phyloP scores from a whole-genome alignment of 2,888 invertebrate species.

The Leptopterna dolabrata region DNA sequence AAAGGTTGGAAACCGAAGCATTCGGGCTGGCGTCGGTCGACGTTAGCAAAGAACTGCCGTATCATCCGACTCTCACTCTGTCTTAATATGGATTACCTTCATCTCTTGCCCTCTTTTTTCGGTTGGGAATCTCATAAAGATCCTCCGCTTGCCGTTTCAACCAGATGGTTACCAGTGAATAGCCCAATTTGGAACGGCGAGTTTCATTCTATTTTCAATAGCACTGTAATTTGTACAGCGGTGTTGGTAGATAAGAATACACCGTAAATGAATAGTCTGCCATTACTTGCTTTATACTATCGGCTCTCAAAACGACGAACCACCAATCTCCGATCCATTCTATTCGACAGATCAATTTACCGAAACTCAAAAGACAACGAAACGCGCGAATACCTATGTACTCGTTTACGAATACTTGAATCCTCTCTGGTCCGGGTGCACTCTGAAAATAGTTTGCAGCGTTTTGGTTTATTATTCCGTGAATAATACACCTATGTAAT shows the following conservation, averaged over 20 bases:
- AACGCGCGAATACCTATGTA: no score
- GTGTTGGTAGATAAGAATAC: background rate
- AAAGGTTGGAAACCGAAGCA: background rate
- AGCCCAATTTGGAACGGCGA: constrained; percentile 1
- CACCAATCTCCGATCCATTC: background rate
- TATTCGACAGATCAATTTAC: no score
- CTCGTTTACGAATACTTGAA: no score
- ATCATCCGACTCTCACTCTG: constrained; percentile 17
- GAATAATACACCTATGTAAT: no score
- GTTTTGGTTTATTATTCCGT: no score
- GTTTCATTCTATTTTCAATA: background rate
- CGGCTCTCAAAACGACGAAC: background rate
- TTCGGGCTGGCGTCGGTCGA: background rate
- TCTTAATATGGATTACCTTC: constrained; percentile 11
- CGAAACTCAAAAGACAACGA: no score
- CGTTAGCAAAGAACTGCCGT: background rate
- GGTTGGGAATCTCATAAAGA: background rate
- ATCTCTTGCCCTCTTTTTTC: background rate
- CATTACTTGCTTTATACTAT: background rate
- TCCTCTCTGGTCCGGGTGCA: no score
- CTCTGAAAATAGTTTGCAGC: no score
- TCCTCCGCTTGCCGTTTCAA: background rate
- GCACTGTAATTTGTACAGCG: background rate
- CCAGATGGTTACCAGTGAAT: background rate
- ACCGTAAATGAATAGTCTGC: background rate